Percentiles rank a stretch among this genome's conserved stretches.
Evolutionary conservation across 2,888 invertebrate species (phyloP).

Genomic region (Argyresthia albistria): DNA sequence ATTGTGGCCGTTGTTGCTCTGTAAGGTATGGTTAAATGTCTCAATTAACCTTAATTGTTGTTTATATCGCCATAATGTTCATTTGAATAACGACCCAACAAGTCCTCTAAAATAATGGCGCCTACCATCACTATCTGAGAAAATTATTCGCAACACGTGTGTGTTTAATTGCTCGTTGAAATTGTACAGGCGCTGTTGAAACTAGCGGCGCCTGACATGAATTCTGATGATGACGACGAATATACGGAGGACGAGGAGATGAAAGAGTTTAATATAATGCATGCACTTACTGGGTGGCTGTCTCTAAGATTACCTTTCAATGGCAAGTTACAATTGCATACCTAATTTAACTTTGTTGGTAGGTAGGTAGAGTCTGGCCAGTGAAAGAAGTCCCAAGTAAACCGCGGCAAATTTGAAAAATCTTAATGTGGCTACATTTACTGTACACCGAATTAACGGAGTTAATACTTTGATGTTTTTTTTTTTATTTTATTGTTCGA

Average conservation of each 20-base stretch:
- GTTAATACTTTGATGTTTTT: no score
- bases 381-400: no score
- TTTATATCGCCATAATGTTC: background rate
- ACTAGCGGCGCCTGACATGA: constrained; percentile 55
- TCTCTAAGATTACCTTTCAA: no score
- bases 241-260: constrained; percentile 40
- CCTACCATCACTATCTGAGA: constrained; percentile 1
- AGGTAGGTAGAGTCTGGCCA: no score
- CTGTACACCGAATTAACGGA: no score
- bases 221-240: constrained; percentile 29
- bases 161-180: constrained; percentile 36
- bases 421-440: no score
- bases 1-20: constrained; percentile 54
- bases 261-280: constrained; percentile 38
- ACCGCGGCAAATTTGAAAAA: no score
- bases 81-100: constrained; percentile 4
- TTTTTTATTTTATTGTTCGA: no score
- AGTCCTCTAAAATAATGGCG: background rate
- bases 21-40: constrained; percentile 37
- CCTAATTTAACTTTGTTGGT: no score
- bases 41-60: background rate
- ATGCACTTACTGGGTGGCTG: constrained; percentile 35
- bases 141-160: constrained; percentile 1
- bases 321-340: no score
- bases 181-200: constrained; percentile 53